Evolutionary conservation across 2,888 invertebrate genomes (phyloP).

Genomic region (Mesorhabditis belari): DNA sequence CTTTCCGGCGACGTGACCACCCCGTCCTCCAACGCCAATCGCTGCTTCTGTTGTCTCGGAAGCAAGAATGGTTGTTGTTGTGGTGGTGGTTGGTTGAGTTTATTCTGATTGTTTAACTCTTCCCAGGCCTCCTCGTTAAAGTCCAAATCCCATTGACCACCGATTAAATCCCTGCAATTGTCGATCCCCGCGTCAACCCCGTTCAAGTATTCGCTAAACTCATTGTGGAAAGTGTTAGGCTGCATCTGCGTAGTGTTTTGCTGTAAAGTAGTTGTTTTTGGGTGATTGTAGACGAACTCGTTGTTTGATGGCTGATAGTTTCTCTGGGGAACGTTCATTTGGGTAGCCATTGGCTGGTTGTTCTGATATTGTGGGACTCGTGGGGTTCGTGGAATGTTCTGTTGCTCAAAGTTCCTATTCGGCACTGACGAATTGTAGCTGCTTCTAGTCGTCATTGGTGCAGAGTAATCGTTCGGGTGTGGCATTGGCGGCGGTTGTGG

Average conservation of each 20-base stretch:
- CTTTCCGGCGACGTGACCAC: background rate
- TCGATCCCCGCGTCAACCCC: conserved; percentile 35
- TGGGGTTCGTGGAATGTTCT: background rate
- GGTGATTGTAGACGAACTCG: background rate
- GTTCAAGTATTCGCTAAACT: conserved; percentile 27
- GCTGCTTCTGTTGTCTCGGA: background rate
- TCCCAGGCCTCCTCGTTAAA: conserved; percentile 6
- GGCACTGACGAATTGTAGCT: no score
- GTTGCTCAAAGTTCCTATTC: no score
- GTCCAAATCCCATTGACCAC: conserved; percentile 26
- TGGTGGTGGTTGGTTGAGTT: background rate
- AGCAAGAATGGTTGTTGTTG: background rate
- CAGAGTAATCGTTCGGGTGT: background rate
- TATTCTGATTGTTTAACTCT: no score
- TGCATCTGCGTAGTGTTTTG: background rate
- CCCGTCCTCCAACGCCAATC: background rate
- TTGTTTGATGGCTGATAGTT: no score
- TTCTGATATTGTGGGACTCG: background rate
- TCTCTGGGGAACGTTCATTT: background rate
- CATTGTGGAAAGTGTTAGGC: background rate
- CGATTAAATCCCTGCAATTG: conserved; percentile 26
- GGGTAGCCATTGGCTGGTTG: background rate
- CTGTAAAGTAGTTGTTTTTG: background rate
- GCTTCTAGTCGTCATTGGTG: background rate
- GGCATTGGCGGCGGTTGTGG: background rate